These are phyloP conservation scores for Psephotus haematonotus DNA, from an alignment of 2,113 vertebrate genomes.

Conservation along the genomic window DNA sequence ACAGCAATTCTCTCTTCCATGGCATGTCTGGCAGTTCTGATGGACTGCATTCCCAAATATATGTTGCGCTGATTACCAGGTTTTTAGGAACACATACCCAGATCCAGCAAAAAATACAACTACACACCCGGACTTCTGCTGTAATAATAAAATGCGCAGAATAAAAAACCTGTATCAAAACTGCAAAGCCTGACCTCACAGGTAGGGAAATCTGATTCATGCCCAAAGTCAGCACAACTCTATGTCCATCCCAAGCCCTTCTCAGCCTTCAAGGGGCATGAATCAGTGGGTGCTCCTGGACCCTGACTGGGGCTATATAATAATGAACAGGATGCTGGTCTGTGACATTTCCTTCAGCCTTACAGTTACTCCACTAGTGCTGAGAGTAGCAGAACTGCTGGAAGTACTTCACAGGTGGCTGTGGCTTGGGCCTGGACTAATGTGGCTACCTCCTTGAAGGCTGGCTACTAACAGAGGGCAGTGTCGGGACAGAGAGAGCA, in stretches of 20 bases:
- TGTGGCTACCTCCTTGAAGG: accelerated
- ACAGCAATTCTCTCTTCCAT: not conserved
- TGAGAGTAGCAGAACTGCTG: not conserved
- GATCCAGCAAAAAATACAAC: not conserved
- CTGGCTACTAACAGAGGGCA: accelerated
- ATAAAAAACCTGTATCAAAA: not conserved
- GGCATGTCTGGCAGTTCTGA: not conserved
- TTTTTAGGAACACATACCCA: not conserved
- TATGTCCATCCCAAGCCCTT: not conserved
- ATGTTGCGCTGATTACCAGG: not conserved
- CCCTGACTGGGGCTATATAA: not conserved
- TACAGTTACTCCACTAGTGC: not conserved
- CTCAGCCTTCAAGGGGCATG: not conserved
- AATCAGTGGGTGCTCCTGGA: not conserved
- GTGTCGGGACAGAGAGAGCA: accelerated
- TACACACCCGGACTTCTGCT: not conserved
- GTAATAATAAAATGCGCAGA: not conserved
- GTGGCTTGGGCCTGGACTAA: not conserved
- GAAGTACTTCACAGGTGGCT: not conserved
- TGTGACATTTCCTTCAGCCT: not conserved
- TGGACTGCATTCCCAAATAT: not conserved
- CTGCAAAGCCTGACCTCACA: not conserved
- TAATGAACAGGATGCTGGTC: not conserved
- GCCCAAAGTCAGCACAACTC: not conserved
- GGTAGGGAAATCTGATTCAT: not conserved